Percentiles rank a stretch among this genome's conserved stretches.
phyloP scores from a whole-genome alignment of 2,797 vertebrate species.

The Myoxocephalus aenaeus region DNA sequence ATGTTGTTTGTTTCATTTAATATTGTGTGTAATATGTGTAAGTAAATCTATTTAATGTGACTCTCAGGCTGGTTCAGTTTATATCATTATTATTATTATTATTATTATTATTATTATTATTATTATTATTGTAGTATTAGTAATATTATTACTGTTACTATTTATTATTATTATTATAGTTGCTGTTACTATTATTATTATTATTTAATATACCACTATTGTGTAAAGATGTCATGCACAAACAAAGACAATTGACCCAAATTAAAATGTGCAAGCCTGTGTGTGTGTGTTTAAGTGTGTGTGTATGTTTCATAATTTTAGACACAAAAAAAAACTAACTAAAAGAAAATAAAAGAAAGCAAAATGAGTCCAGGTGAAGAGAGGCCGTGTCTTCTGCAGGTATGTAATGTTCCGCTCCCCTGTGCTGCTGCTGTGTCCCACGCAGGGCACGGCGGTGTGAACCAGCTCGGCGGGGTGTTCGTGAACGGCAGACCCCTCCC shows the following conservation, averaged over 20 bases:
- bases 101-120: slow-evolving; percentile 4
- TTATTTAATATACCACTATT: background rate
- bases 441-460: slow-evolving; percentile 99
- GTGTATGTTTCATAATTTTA: background rate
- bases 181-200: background rate
- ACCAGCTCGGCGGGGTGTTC: slow-evolving; percentile 99
- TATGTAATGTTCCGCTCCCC: slow-evolving; percentile 90
- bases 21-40: background rate
- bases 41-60: background rate
- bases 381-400: slow-evolving; percentile 73
- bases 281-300: background rate
- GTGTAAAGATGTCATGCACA: background rate
- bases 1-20: background rate
- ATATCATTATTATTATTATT: background rate
- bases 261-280: slow-evolving; percentile 14
- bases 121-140: background rate
- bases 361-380: background rate
- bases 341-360: background rate
- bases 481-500: slow-evolving; percentile 99
- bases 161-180: background rate
- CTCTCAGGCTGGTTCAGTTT: background rate
- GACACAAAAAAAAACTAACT: background rate
- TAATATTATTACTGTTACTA: background rate
- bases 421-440: slow-evolving; percentile 91
- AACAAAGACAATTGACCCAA: background rate